Evolutionary conservation across 2,113 vertebrate species (phyloP), one percentile per base, ranked within the genome.

Genomic region (Chaetodon auriga): DNA sequence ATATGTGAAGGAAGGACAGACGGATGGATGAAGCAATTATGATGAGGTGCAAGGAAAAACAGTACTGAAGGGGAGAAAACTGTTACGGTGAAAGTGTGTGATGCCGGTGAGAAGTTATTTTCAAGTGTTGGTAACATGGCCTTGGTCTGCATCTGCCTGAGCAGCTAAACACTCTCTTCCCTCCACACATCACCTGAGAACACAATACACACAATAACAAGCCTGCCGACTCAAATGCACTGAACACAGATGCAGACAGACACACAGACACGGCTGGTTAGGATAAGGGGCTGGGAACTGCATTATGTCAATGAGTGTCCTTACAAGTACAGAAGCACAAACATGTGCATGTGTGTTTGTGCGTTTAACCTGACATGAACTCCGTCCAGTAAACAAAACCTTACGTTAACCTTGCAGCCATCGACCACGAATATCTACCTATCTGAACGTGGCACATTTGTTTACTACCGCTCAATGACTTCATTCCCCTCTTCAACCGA

Each of bases 371-470:
- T 73, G 68, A 78, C 78, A 25, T 49, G 54, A 90, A 86, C 87
- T 49, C 80, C 7, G 23, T 6, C 43, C 51, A 18, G 90, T 90
- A 90, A 92, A 91, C 86, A 87, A 70, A 88, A 82, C 78, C 84
- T 78, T 75, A 65, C 38, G 46, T 81, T 90, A 93, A 86, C 90
- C 89, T 89, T 85, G 78, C 70, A 81, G 71, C 60, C 76, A 91
- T 90, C 70, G 86, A 92, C 87, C 74, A 71, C 70, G 1, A 18
- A 66, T 78, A 84, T 91, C 82, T 86, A 77, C 80, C 79, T 68
- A 77, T 74, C 66, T 86, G 70, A 83, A 78, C 58, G 61, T 36
- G 18, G 51, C 7, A 41, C 15, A 64, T 89, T 82, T 88, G 86
- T 92, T 90, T 91, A 88, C 83, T 84, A 65, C 54, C n/a, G 25